Evolutionary conservation across 2,888 invertebrate species (phyloP), one percentile per base, ranked within the genome.

Genomic region (Nephrotoma flavescens): DNA sequence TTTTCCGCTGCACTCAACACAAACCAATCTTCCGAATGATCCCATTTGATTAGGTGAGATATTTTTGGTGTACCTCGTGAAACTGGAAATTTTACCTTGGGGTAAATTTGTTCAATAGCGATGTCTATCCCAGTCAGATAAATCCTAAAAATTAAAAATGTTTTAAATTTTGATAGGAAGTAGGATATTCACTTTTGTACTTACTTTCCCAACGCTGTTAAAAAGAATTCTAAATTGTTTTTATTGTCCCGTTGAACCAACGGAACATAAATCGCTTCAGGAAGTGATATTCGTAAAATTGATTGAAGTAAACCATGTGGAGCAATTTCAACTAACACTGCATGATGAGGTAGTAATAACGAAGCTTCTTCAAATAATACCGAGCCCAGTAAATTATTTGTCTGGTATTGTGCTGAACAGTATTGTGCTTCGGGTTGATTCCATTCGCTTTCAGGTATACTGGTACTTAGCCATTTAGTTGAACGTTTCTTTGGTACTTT

Each of bases 61-160:
- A 98, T 93, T 94, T 96, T 96, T 0, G 96, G 95, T 0, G 98
- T 98, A 1, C 96, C 95, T 44, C 95, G 93, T 0, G 97, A 95
- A 0, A 98, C 98, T 0, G 98, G 98, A 91, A 94, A 97, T 83
- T 93, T 89, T 0, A 97, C 92, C 41, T 93, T 91, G 0, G 97
- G 96, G 91, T 97, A 98, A 71, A 99, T 92, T 87, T 95, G 94
- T 0, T 95, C 93, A 4, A 97, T 91, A 87, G 95, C 93, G 0
- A 96, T 94, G 89, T 96, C 95, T 86, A 96, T 89, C 1, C 99
- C 98, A 42, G 93, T 92, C 88, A 95, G 94, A 91, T 95, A 98
- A 88, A 98, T 91, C 89, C 96, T 96, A 89, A 42, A 90, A 91
- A 92, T 88, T 15, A 57, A 45, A 2, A 45, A 15, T 85, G 4